Conservation (phyloP, 2,888 invertebrate species). For the Archips xylosteana region DNA sequence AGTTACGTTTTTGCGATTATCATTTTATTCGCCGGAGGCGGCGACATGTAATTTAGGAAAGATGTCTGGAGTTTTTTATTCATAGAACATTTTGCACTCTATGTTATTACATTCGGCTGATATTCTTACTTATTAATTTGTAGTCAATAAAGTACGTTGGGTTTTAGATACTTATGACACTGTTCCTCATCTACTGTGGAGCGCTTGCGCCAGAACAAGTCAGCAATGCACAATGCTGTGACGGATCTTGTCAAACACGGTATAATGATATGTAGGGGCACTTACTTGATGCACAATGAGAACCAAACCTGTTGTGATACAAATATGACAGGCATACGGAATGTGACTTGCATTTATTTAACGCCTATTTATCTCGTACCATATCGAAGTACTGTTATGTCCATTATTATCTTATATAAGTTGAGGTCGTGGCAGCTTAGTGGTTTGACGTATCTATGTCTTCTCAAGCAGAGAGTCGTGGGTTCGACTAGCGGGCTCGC, state of each 20-base stretch:
- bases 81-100: too few species aligned
- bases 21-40: too few species aligned
- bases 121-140: too few species aligned
- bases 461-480: too few species aligned
- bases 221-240: slow-evolving; percentile 27
- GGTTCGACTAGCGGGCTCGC: too few species aligned
- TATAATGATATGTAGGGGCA: slow-evolving; percentile 29
- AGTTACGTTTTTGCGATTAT: too few species aligned
- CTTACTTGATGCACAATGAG: slow-evolving; percentile 28
- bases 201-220: slow-evolving; percentile 29
- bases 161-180: background rate
- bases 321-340: slow-evolving; percentile 13
- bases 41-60: too few species aligned
- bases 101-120: too few species aligned
- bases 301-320: slow-evolving; percentile 12
- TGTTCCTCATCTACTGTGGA: slow-evolving; percentile 10
- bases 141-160: too few species aligned
- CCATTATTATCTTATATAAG: background rate
- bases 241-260: slow-evolving; percentile 37
- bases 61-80: too few species aligned
- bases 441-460: too few species aligned
- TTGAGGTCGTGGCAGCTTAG: too few species aligned
- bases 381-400: background rate
- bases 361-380: background rate
- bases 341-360: slow-evolving; percentile 38